Evolutionary conservation across 2,113 vertebrate species (phyloP), one percentile per base, ranked within the genome.

Genomic region (Poeciliopsis turrubarensis): DNA sequence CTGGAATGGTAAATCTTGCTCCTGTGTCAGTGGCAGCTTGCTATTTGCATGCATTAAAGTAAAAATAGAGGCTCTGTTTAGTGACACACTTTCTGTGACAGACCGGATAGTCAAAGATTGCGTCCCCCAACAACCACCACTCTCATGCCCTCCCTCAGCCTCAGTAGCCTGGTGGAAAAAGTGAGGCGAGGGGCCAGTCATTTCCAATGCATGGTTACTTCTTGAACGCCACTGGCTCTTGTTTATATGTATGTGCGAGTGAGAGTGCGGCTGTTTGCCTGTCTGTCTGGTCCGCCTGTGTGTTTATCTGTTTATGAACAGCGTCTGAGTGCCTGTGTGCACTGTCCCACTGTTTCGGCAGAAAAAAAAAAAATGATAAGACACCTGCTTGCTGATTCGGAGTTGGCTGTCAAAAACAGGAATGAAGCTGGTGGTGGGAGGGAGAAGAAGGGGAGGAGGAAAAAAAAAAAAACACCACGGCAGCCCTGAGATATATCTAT

Each of bases 401-500:
- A 81, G 89, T 86, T 78, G 70, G 86, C 86, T 92, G 91, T 92
- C 91, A 92, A 90, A 92, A 92, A 88, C 87, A 85, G 90, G 80
- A 91, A 85, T 86, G 81, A 88, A 87, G 89, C 84, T 87, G 82
- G 31, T 61, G 83, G 82, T 39, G 60, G 72, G 67, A 51, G 79
- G 30, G 26, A 30, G 34, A 30, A 47, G 32, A 39, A 63, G 66
- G 39, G 39, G 10, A 37, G 34, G 10, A 37, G 34, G 34, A 11
- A 37, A 72, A 68, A 67, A 74, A 74, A 64, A 73, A 82, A 83
- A 79, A 81, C 11, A 81, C 0, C 47, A 60, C 77, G 84, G 83
- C 91, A 93, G 89, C 84, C 86, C 68, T 8, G 86, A 92, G 91
- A 93, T 89, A 83, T 92, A 90, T 92, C 91, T 92, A 92, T 92